Evolutionary conservation across 2,888 invertebrate genomes (phyloP), one percentile per base, ranked within the genome.

Genomic region (Diaperis boleti): DNA sequence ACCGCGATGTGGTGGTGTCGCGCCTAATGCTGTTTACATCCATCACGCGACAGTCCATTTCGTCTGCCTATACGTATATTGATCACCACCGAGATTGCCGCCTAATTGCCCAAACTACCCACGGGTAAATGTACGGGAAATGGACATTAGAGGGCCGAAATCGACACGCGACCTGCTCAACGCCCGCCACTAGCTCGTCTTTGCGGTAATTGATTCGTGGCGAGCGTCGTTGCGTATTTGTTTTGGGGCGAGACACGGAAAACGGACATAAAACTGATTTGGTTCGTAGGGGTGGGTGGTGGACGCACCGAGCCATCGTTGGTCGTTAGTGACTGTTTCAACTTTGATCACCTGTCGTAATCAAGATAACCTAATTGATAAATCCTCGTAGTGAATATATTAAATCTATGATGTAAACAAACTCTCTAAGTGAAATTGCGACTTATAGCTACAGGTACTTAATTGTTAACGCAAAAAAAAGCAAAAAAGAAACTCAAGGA

Each of bases 21-120:
- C 49, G 42, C 63, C 59, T 70, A 69, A 68, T 67, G 67, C 66
- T 68, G 64, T 70, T 69, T 65, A 67, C 67, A 72, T 72, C 73
- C 64, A 59, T 62, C 69, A 76, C 76, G 76, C 76, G 73, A 74
- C 72, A 73, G 75, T 77, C n/a, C n/a, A n/a, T n/a, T n/a, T n/a
- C n/a, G n/a, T n/a, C n/a, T n/a, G n/a, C n/a, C n/a, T n/a, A n/a
- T 75, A 74, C 68, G 69, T 71, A 72, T 76, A 77, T 77, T 74
- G 77, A 77, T 77, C 75, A 73, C n/a, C n/a, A n/a, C 76, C 69
- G 77, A 75, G 76, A 76, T 77, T 77, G 76, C 74, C 73, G 68
- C 70, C 64, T 77, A 77, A 77, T 76, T 75, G 72, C 68, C 62
- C 67, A 65, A 72, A 71, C 66, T 29, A n/a, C n/a, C n/a, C n/a